Percentiles rank a stretch among this genome's conserved stretches.
Conservation (phyloP, 2,888 invertebrate genomes). For the Leptinotarsa peninsularis region DNA sequence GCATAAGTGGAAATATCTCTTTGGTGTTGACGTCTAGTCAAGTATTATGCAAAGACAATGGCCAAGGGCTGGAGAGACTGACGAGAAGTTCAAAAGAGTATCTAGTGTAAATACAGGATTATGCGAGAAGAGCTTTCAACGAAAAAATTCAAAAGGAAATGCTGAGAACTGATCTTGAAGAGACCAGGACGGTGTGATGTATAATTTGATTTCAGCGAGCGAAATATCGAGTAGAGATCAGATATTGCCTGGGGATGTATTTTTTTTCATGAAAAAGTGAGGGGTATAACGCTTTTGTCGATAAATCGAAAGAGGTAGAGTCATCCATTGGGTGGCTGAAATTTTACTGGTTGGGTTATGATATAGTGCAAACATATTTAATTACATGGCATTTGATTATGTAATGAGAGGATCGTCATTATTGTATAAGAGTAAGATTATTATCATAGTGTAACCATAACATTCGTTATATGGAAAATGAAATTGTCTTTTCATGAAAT, state of each 20-base stretch:
- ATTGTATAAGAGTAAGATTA: no score
- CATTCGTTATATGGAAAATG: no score
- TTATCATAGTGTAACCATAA: no score
- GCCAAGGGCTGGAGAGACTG: neutral
- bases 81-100: neutral
- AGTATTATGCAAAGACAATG: constrained; percentile 22
- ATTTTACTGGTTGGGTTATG: neutral
- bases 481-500: no score
- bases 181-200: neutral
- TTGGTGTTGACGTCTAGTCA: constrained; percentile 30
- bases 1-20: constrained; percentile 33
- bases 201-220: neutral
- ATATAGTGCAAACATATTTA: neutral
- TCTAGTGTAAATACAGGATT: constrained; percentile 4
- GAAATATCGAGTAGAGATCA: neutral
- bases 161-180: neutral
- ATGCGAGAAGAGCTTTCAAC: neutral
- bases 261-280: neutral
- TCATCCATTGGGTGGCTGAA: neutral
- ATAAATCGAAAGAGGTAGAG: neutral
- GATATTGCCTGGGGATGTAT: neutral
- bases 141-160: neutral
- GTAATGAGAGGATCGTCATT: no score
- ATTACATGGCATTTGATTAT: no score
- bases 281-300: neutral